Conservation (phyloP, 2,113 vertebrate genomes). For the Tyrannus savana region DNA sequence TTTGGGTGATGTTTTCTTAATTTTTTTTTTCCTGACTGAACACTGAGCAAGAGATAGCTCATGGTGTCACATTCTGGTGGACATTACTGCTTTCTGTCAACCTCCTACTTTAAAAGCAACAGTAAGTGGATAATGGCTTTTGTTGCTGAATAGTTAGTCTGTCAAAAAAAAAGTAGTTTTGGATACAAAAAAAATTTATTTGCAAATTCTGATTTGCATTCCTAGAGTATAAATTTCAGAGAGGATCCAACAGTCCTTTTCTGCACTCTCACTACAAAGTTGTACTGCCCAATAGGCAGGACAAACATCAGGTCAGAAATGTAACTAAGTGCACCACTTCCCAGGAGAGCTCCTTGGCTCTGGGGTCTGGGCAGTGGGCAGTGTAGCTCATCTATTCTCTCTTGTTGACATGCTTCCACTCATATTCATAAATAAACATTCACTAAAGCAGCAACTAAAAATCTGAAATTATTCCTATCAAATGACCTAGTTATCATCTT, state of each 20-base stretch:
- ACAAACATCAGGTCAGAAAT: not conserved
- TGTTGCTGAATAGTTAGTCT: not conserved
- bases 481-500: not conserved
- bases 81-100: not conserved
- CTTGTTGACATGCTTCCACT: not conserved
- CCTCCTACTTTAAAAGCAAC: not conserved
- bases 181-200: not conserved
- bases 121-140: not conserved
- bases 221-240: not conserved
- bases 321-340: fast-evolving
- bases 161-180: not conserved
- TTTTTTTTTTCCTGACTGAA: not conserved
- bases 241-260: not conserved
- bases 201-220: not conserved
- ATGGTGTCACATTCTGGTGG: not conserved
- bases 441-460: not conserved
- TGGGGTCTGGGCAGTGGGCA: not conserved
- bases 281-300: not conserved
- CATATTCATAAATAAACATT: not conserved
- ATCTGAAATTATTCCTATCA: not conserved
- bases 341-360: not conserved
- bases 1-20: not conserved
- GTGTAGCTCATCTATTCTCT: not conserved
- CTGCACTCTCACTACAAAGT: not conserved
- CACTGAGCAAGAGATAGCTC: not conserved